Base-by-base conservation (phyloP, 2,888 invertebrate species). In the Drosophila paramelanica region DNA sequence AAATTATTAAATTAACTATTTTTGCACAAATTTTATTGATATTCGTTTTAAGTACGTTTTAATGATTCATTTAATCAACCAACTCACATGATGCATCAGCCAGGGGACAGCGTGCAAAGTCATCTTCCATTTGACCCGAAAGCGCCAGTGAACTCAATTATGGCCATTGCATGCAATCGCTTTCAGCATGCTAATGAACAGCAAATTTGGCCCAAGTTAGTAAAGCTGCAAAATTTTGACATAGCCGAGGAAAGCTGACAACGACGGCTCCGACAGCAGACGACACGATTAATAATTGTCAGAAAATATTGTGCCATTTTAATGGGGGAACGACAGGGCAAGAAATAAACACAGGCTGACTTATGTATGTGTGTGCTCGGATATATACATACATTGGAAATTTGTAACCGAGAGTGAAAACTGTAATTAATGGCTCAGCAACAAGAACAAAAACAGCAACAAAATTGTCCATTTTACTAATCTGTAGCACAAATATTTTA, bases 211-310 rank as follows among this genome's bases (percentile, higher is more conserved):
- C 33, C 53, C 50, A 60, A 51, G 11, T 31, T 20, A 51, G 66
- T 3, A 2, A n/a, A 50, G 46, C 46, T 57, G 25, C 14, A 55
- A 36, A 56, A 51, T 49, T 42, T 49, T 56, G 79, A 67, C 39
- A 53, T 39, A 20, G 20, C 11, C 33, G 52, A 43, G 49, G 5
- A 33, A 64, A 50, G 49, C 52, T 55, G 31, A 42, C 38, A 38
- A 57, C 6, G 64, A 46, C 39, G 55, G 49, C 31, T 36, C 67
- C 51, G 77, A 74, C 64, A 73, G 69, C 84, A 83, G 67, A 36
- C 73, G 69, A 77, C 88, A 83, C 69, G 74, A 89, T 85, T 89
- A 89, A 85, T 85, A 89, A 85, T 82, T 89, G 88, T 85, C 84
- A 74, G 67, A 77, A 64, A 67, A 67, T 72, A 69, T 66, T 73